Evolutionary conservation across 2,888 invertebrate species (phyloP), one percentile per base, ranked within the genome.

Genomic region (Zhengitettix transpicula): DNA sequence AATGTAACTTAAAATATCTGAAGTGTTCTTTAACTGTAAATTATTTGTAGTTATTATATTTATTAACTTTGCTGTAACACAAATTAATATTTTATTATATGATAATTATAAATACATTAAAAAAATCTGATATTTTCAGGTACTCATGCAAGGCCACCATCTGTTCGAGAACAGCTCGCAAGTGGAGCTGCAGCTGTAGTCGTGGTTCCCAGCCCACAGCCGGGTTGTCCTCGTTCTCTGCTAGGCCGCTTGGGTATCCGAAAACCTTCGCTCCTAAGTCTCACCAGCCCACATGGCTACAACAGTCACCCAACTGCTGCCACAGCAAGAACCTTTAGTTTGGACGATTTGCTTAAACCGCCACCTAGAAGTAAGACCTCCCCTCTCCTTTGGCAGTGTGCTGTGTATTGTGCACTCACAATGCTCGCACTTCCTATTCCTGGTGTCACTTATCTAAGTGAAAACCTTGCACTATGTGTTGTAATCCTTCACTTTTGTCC

Each of bases 321-420:
- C 69, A 81, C 85, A 75, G 83, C 84, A 74, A 81, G 87, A 78
- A 87, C 88, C 74, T 87, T 87, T 82, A 87, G 87, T 81, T 82
- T 87, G 81, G 88, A 88, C 81, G 87, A 88, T 84, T 83, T 88
- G 77, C 84, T 88, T 80, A 84, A 85, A 80, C 84, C 85, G 77
- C 83, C 82, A 78, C 82, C 83, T 75, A 82, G 84, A 84, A 85
- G 85, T 85, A 86, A 85, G 84, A 81, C 75, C 40, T 55, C 55
- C 55, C n/a, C 14, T n/a, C n/a, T 12, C 47, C 14, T 47, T n/a
- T 14, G 47, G n/a, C 47, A 47, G 8, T 28, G 47, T n/a, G n/a
- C n/a, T n/a, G 12, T n/a, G 47, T 47, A n/a, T 47, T n/a, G 47
- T 47, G 47, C 47, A 47, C 47, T 47, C 47, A n/a, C 47, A 47